Conservation (phyloP, 1,140 invertebrate species). For the Colletes latitarsis region DNA sequence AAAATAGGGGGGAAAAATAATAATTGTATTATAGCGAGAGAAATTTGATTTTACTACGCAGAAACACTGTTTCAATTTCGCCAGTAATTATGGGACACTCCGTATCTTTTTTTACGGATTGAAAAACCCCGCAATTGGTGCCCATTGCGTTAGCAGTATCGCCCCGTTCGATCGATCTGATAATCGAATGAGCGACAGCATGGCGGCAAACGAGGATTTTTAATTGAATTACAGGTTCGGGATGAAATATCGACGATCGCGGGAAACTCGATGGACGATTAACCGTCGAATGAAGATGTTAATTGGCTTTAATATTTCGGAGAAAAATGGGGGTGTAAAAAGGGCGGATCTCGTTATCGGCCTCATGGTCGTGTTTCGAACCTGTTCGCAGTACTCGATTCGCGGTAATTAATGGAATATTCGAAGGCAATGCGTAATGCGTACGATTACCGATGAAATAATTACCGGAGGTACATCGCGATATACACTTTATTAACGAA, state of each 20-base stretch:
- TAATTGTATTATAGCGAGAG: too few relatives aligned
- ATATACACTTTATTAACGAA: slow-evolving; percentile 25
- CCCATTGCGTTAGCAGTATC: background rate
- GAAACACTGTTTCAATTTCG: too few relatives aligned
- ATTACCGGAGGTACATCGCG: slow-evolving; percentile 43
- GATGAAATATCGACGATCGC: slow-evolving; percentile 22
- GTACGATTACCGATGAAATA: slow-evolving; percentile 47
- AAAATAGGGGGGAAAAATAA: too few relatives aligned
- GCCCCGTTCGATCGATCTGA: background rate
- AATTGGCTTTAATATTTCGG: slow-evolving; percentile 11
- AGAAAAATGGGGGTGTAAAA: background rate
- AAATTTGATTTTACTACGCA: too few relatives aligned
- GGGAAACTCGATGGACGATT: slow-evolving; percentile 13
- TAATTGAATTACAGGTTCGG: slow-evolving; percentile 11
- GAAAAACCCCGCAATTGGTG: background rate
- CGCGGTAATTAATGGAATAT: slow-evolving; percentile 48
- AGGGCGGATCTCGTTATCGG: background rate
- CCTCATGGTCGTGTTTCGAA: slow-evolving; percentile 17
- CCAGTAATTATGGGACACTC: too few relatives aligned
- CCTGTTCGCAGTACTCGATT: slow-evolving; percentile 41
- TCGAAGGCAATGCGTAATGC: slow-evolving; percentile 59
- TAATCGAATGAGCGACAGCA: slow-evolving; percentile 21
- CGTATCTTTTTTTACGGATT: too few relatives aligned
- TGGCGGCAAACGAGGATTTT: slow-evolving; percentile 2
- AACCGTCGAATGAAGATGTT: background rate